Conservation (phyloP, 2,888 invertebrate genomes). For the Acronicta psi region DNA sequence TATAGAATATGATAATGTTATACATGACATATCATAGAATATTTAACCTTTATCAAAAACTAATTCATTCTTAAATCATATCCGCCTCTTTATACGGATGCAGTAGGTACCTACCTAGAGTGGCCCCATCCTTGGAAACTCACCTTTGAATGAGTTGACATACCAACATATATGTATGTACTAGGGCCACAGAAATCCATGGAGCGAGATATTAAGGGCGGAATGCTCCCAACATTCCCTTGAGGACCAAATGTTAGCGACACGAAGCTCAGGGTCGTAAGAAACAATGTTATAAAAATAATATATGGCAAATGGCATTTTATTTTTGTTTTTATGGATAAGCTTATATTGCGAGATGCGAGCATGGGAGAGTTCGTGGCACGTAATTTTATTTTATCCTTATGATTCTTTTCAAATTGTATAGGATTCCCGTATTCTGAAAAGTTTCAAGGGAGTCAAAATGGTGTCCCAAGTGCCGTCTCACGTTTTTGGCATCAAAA, state of each 20-base stretch:
- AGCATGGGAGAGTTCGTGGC: background rate
- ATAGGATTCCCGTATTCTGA: no score
- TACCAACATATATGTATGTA: conserved; percentile 33
- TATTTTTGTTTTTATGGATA: conserved; percentile 40
- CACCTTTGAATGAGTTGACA: conserved; percentile 44
- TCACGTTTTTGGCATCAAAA: no score
- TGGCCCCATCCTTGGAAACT: conserved; percentile 30
- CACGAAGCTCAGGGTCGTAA: conserved; percentile 44
- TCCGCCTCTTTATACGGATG: no score
- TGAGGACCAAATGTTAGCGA: conserved; percentile 41
- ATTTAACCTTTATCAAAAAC: no score
- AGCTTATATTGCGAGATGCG: background rate
- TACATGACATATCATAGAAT: no score
- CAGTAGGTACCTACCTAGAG: background rate
- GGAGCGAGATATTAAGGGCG: conserved; percentile 48
- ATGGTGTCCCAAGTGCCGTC: no score
- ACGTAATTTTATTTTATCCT: background rate
- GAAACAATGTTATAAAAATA: conserved; percentile 56
- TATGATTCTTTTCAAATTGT: background rate
- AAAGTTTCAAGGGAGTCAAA: no score
- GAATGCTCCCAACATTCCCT: conserved; percentile 46
- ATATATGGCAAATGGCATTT: conserved; percentile 48
- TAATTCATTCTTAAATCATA: conserved; percentile 2
- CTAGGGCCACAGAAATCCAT: conserved; percentile 42
- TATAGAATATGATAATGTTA: no score